Evolutionary conservation across 1,140 invertebrate species (phyloP).

Genomic region (Danaus melanippus): DNA sequence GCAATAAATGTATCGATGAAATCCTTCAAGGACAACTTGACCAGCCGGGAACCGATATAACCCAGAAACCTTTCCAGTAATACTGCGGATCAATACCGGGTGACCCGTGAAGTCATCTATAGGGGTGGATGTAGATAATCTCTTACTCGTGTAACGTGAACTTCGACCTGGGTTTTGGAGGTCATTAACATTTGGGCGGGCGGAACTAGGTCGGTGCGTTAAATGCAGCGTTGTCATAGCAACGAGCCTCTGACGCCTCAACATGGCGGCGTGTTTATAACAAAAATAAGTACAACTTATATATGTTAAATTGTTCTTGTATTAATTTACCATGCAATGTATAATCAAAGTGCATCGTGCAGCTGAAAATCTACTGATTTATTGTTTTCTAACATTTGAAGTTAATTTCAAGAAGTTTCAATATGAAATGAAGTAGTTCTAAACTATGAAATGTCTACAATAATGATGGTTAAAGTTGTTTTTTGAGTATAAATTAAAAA

Average conservation of each 20-base stretch:
- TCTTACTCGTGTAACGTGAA: constrained; percentile 66
- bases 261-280: constrained; percentile 26
- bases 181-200: constrained; percentile 70
- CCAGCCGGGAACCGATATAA: constrained; percentile 32
- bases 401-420: too few relatives aligned
- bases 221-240: constrained; percentile 56
- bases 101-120: constrained; percentile 54
- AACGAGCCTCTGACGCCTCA: constrained; percentile 43
- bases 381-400: too few relatives aligned
- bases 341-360: too few relatives aligned
- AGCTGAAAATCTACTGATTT: too few relatives aligned
- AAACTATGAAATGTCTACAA: too few relatives aligned
- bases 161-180: constrained; percentile 70
- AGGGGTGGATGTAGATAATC: constrained; percentile 49
- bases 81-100: constrained; percentile 57
- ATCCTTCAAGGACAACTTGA: constrained; percentile 24
- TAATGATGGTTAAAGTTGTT: too few relatives aligned
- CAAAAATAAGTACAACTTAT: constrained; percentile 14
- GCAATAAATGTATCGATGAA: too few relatives aligned
- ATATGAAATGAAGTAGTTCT: too few relatives aligned
- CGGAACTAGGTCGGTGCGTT: constrained; percentile 59
- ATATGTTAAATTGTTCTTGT: constrained; percentile 5
- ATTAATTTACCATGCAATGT: too few relatives aligned
- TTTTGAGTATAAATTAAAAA: too few relatives aligned
- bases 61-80: constrained; percentile 52